A percentile compares a stretch with the other conserved stretches of the same genome.
These are phyloP conservation scores for Lacerta agilis DNA, from an alignment of 2,797 vertebrate genomes.

Conservation along the genomic window DNA sequence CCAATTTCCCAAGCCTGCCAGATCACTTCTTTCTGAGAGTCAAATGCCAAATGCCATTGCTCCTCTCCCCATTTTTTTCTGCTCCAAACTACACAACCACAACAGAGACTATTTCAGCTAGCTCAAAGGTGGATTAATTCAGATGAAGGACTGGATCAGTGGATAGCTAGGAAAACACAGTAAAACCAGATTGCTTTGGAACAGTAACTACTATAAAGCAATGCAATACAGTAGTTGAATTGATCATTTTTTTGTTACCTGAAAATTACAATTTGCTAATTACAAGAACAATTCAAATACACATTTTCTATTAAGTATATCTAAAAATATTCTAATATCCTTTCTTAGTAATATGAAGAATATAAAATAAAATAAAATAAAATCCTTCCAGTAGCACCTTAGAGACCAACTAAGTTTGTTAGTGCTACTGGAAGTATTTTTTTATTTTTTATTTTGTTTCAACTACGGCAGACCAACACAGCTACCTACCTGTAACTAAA, in stretches of 20 bases:
- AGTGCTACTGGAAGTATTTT: no score
- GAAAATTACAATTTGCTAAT: neutral
- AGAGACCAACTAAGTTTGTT: no score
- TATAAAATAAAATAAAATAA: no score
- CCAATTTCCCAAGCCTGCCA: no score
- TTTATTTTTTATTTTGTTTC: no score
- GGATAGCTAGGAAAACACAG: neutral
- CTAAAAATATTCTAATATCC: slow-evolving; percentile 30
- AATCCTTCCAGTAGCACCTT: no score
- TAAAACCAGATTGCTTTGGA: neutral
- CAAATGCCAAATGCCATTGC: no score
- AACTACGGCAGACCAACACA: no score
- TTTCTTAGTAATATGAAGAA: slow-evolving; percentile 49
- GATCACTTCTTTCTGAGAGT: no score
- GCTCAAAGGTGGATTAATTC: neutral
- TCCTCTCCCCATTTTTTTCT: neutral
- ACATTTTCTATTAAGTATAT: neutral
- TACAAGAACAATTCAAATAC: neutral
- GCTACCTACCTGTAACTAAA: no score
- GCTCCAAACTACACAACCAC: neutral
- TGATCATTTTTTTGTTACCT: neutral
- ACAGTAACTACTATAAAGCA: neutral
- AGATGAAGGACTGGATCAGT: neutral
- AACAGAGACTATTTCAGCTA: neutral
- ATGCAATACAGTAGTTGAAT: neutral